These are phyloP conservation scores for Agonopterix heracliana DNA, from an alignment of 2,888 invertebrate genomes.

Conservation along the genomic window DNA sequence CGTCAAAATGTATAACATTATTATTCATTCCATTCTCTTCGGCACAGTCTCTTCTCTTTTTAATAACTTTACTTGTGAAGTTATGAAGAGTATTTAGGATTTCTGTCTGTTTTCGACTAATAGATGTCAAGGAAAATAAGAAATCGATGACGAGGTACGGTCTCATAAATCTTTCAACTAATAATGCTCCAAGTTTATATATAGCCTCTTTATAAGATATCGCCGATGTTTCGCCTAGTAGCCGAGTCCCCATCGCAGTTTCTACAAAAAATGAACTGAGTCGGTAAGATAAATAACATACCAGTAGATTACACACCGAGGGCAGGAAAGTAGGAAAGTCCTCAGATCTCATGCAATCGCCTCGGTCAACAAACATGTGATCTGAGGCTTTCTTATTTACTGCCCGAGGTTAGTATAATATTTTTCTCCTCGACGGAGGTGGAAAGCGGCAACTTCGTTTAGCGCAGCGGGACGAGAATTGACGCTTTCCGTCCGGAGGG, in stretches of 20 bases:
- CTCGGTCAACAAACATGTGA: no score
- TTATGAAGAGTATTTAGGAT: conserved; percentile 9
- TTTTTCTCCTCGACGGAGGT: no score
- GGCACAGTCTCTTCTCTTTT: neutral
- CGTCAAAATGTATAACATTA: neutral
- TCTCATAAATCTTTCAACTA: neutral
- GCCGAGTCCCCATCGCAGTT: conserved; percentile 82
- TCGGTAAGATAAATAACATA: no score
- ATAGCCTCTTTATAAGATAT: conserved; percentile 76
- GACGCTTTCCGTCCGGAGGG: no score
- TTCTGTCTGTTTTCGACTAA: conserved; percentile 44
- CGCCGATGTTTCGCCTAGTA: conserved; percentile 59
- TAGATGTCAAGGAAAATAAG: conserved; percentile 69
- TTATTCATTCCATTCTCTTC: neutral
- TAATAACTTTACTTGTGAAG: conserved; percentile 1
- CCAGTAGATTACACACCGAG: no score
- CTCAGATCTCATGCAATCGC: no score
- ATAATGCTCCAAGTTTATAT: conserved; percentile 17
- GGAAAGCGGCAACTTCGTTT: no score
- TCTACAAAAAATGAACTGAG: conserved; percentile 40
- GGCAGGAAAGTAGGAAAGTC: no score
- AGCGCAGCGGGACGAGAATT: no score
- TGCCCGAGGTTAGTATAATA: no score
- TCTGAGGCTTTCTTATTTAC: no score
- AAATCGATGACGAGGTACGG: conserved; percentile 35